Evolutionary conservation across 1,140 invertebrate genomes (phyloP).

Genomic region (Aporrectodea caliginosa): DNA sequence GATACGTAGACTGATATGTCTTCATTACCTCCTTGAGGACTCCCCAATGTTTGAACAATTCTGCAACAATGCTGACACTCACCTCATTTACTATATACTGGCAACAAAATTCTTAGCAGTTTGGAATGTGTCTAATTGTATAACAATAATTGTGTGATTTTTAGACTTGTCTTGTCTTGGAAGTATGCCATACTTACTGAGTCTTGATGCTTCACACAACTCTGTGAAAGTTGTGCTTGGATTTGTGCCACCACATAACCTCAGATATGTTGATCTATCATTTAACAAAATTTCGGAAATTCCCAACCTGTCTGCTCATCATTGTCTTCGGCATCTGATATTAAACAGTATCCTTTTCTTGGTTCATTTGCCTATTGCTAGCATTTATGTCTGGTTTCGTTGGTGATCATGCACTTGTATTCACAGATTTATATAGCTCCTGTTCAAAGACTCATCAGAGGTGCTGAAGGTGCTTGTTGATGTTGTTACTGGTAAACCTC

Average conservation of each 20-base stretch:
- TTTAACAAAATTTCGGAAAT: slow-evolving; percentile 51
- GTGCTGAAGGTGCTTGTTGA: not conserved
- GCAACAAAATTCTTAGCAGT: not conserved
- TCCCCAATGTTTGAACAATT: not conserved
- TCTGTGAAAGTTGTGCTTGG: slow-evolving; percentile 46
- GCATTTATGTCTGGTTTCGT: not conserved
- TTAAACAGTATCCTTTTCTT: slow-evolving; percentile 51
- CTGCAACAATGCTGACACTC: not conserved
- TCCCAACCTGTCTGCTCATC: slow-evolving; percentile 49
- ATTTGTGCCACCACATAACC: slow-evolving; percentile 48
- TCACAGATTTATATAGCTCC: not conserved
- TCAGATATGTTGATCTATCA: slow-evolving; percentile 51
- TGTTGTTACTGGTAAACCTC: no score
- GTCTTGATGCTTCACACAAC: slow-evolving; percentile 53
- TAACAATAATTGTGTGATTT: slow-evolving; percentile 9
- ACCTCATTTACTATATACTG: not conserved
- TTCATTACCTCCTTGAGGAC: no score
- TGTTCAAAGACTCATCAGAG: not conserved
- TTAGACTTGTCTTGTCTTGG: slow-evolving; percentile 50
- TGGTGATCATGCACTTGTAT: not conserved
- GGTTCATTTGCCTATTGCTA: not conserved
- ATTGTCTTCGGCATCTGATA: slow-evolving; percentile 44
- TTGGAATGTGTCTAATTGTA: not conserved
- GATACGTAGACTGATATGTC: no score
- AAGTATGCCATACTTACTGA: slow-evolving; percentile 46